Evolutionary conservation across 2,888 invertebrate genomes (phyloP).

Genomic region (Ditula angustiorana): DNA sequence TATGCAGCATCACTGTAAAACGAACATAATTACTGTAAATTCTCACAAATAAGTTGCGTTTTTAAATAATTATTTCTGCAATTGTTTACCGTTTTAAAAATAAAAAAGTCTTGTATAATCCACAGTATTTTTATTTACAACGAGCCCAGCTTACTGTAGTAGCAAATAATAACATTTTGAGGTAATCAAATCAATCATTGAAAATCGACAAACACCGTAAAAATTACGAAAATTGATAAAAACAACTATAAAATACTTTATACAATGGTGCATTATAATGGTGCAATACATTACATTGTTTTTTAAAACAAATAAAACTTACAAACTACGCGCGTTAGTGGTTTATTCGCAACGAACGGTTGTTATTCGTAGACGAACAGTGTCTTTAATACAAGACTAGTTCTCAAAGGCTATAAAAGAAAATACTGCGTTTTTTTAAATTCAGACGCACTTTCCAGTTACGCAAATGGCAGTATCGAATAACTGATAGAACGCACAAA

Average conservation of each 20-base stretch:
- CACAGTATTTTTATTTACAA: constrained; percentile 41
- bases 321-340: neutral
- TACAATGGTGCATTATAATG: constrained; percentile 23
- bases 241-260: constrained; percentile 57
- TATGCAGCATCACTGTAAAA: neutral
- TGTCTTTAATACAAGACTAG: no score
- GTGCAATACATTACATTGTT: constrained; percentile 17
- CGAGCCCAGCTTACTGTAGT: constrained; percentile 35
- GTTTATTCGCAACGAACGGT: no score
- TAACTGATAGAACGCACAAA: no score
- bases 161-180: constrained; percentile 38
- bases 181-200: constrained; percentile 8
- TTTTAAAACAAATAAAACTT: constrained; percentile 35
- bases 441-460: no score
- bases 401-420: no score
- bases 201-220: constrained; percentile 48
- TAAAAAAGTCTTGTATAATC: constrained; percentile 56
- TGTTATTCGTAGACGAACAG: no score
- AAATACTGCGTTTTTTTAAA: no score
- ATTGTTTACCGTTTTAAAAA: constrained; percentile 49
- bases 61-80: constrained; percentile 50
- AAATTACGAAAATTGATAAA: constrained; percentile 50
- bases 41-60: constrained; percentile 48
- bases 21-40: neutral
- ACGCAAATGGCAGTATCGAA: no score